Percentiles rank a stretch among this genome's conserved stretches.
phyloP scores from a whole-genome alignment of 2,113 vertebrate genomes.

The Numida meleagris region DNA sequence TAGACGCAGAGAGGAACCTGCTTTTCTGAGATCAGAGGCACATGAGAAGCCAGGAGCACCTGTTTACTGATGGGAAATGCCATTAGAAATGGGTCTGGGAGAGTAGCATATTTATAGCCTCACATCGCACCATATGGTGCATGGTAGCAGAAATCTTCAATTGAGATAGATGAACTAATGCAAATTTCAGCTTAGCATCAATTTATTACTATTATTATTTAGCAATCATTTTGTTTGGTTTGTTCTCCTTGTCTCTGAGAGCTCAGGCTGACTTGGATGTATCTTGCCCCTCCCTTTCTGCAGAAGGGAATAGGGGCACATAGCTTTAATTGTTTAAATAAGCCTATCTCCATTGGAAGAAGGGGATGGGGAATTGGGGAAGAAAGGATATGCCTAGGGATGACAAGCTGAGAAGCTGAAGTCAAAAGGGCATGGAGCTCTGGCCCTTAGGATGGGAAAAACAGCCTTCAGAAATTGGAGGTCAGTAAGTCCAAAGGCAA shows the following conservation, averaged over 20 bases:
- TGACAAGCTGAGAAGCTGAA: constrained; percentile 13
- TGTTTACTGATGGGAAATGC: constrained; percentile 54
- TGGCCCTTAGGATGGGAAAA: constrained; percentile 36
- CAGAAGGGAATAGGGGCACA: not conserved
- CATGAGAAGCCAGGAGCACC: constrained; percentile 26
- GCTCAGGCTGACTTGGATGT: not conserved
- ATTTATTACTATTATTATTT: not conserved
- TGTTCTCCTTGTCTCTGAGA: not conserved
- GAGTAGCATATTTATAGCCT: constrained; percentile 30
- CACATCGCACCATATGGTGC: constrained; percentile 39
- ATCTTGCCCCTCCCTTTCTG: not conserved
- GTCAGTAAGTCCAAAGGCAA: constrained; percentile 41
- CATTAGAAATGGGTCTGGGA: constrained; percentile 45
- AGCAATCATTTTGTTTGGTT: not conserved
- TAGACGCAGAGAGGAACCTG: not conserved
- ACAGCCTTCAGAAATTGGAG: constrained; percentile 29
- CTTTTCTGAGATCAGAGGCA: constrained; percentile 18
- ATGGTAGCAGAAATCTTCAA: constrained; percentile 34
- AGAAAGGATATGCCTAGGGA: constrained; percentile 23
- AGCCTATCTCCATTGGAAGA: not conserved
- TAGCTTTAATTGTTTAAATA: constrained; percentile 58
- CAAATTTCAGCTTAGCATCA: constrained; percentile 27
- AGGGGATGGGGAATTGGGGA: not conserved
- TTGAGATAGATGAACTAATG: constrained; percentile 49
- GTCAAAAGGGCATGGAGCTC: constrained; percentile 49